phyloP scores from a whole-genome alignment of 1,140 invertebrate genomes.

The Drusus annulatus region DNA sequence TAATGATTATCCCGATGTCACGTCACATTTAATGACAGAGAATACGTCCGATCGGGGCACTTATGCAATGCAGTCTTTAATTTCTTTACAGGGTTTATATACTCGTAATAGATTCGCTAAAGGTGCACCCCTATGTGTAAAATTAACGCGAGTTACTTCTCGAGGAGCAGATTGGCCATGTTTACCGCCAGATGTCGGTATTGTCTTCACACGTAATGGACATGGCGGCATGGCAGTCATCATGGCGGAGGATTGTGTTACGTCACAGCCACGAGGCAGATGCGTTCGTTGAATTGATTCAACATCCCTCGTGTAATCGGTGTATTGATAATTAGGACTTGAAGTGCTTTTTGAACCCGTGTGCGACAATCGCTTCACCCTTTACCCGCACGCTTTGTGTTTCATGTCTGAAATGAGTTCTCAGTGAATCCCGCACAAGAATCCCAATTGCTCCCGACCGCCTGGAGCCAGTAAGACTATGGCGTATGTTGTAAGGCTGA shows the following conservation, averaged over 20 bases:
- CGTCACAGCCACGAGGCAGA: slow-evolving; percentile 17
- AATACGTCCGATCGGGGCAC: slow-evolving; percentile 6
- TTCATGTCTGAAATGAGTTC: too few relatives aligned
- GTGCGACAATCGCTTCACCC: too few relatives aligned
- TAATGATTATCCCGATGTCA: too few relatives aligned
- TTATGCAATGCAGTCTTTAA: slow-evolving; percentile 4
- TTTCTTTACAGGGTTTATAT: background rate
- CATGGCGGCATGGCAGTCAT: background rate
- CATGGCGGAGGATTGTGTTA: slow-evolving; percentile 21
- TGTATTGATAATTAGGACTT: too few relatives aligned
- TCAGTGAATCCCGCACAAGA: too few relatives aligned
- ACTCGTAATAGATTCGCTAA: slow-evolving; percentile 17
- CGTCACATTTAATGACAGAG: too few relatives aligned
- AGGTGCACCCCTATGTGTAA: slow-evolving; percentile 25
- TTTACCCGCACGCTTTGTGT: too few relatives aligned
- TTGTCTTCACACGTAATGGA: slow-evolving; percentile 27
- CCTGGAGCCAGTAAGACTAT: too few relatives aligned
- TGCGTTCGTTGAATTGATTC: slow-evolving; percentile 18
- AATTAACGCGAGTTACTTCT: background rate
- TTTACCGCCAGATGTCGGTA: slow-evolving; percentile 24
- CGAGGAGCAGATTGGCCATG: slow-evolving; percentile 1
- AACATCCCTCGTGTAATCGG: background rate
- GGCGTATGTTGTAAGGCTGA: too few relatives aligned
- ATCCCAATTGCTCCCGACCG: too few relatives aligned
- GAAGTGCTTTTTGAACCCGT: too few relatives aligned